Base-by-base conservation (phyloP, 2,797 vertebrate genomes). In the Neosilurus mollespiculum region DNA sequence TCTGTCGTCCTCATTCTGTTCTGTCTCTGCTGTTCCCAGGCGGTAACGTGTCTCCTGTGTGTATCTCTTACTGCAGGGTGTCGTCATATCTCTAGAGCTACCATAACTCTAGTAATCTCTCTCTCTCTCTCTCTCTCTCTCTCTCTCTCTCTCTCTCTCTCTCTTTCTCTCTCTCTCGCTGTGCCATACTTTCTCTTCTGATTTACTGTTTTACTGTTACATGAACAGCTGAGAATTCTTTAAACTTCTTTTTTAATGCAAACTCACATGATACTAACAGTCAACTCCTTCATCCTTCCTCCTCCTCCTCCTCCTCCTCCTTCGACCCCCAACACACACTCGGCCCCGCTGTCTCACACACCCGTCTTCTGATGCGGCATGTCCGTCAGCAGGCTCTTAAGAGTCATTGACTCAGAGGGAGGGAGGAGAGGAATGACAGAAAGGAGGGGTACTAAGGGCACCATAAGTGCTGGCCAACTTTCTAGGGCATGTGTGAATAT, bases 341-440 rank as follows among this genome's bases (percentile, higher is more conserved):
- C 80, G 76, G 22, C 56, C 67, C 72, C 43, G 26, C 70, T 49
- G 73, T 69, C 49, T 61, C 26, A 67, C 78, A 84, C 67, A 71
- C 65, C 53, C 9, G n/a, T 83, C 62, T 76, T 91, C 20, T 92
- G 88, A 90, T 90, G 88, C 89, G 88, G 89, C 87, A 87, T 92
- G 89, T 93, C 93, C 89, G 89, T 94, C 93, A 91, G 90, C 90
- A 87, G 89, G 87, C 90, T 90, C 87, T 90, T 92, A 92, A 94
- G 91, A 90, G 90, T 91, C 92, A 90, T 92, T 93, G 92, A 93
- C 90, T 92, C 24, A 51, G 22, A 82, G 83, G 72, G 71, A 82
- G 67, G 14, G 34, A 80, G 73, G 43, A 80, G 73, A 83, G 69
- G 61, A 84, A 81, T 59, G 26, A 53, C 14, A 51, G n/a, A 30